Base-by-base conservation (phyloP, 2,888 invertebrate genomes). In the Papilio elwesi region DNA sequence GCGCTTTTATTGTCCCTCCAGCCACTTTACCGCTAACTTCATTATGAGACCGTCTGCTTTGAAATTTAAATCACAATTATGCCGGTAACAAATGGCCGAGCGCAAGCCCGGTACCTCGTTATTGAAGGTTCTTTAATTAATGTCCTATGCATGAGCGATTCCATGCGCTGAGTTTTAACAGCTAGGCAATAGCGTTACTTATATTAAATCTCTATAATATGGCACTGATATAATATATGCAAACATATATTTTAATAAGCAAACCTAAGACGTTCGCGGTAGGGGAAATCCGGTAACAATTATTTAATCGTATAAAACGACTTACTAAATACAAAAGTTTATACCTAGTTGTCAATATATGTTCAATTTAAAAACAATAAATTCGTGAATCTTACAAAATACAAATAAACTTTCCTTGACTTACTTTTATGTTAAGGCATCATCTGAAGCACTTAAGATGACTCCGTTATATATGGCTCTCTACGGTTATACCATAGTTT, bases 31-130 rank as follows among this genome's bases (percentile, higher is more conserved):
- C 82, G 84, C 84, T 85, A 84, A 81, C 84, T 82, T 83, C 80
- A 82, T 83, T 81, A 79, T 77, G 78, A 82, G 78, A 80, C n/a
- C 78, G 75, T 74, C 81, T 79, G 81, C 85, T 88, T 88, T 88
- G 84, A 87, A 90, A 88, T 89, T 89, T 84, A 90, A 90, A 90
- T 89, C 76, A 81, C 79, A 73, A 80, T 81, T 79, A 80, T 81
- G 85, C 82, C 82, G 81, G 83, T 83, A 86, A 86, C 73, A 79
- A 79, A 75, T 51, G 63, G 66, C 51, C 68, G 71, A 66, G 64
- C 72, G 69, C 73, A 38, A 47, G 73, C 57, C 43, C 15, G 51
- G 69, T 73, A 73, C 65, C 73, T 73, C 69, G 69, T 69, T 65
- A 73, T 69, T 65, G 72, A 68, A 72, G 68, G 68, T 68, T n/a